Conservation (phyloP, 2,113 vertebrate genomes). For the Rhipidura dahli region DNA sequence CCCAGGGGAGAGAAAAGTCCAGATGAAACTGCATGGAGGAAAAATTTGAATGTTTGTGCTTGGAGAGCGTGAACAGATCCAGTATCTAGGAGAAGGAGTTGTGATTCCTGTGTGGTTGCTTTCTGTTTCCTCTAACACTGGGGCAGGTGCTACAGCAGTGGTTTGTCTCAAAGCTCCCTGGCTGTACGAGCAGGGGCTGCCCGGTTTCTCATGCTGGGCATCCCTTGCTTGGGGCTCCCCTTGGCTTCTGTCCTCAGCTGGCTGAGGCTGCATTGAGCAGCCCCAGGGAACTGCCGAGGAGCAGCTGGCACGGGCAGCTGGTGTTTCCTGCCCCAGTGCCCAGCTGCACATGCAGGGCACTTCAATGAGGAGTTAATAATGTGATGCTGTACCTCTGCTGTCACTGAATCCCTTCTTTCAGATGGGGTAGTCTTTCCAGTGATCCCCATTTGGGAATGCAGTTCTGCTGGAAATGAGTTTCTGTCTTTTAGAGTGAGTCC, state of each 20-base stretch:
- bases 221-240: neutral
- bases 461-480: neutral
- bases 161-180: neutral
- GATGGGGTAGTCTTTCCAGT: neutral
- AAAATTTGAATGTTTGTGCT: neutral
- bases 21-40: neutral
- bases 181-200: accelerated
- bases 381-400: neutral
- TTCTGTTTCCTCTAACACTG: neutral
- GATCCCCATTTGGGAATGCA: neutral
- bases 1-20: neutral
- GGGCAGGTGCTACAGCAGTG: neutral
- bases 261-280: neutral
- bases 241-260: neutral
- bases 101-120: neutral
- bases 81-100: neutral
- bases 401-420: neutral
- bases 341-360: accelerated
- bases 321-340: neutral
- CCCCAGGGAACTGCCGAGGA: neutral
- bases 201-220: neutral
- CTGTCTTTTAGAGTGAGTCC: neutral
- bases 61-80: accelerated
- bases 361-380: accelerated
- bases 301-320: neutral